Evolutionary conservation across 2,888 invertebrate genomes (phyloP), one percentile per base, ranked within the genome.

Genomic region (Leucoma salicis): DNA sequence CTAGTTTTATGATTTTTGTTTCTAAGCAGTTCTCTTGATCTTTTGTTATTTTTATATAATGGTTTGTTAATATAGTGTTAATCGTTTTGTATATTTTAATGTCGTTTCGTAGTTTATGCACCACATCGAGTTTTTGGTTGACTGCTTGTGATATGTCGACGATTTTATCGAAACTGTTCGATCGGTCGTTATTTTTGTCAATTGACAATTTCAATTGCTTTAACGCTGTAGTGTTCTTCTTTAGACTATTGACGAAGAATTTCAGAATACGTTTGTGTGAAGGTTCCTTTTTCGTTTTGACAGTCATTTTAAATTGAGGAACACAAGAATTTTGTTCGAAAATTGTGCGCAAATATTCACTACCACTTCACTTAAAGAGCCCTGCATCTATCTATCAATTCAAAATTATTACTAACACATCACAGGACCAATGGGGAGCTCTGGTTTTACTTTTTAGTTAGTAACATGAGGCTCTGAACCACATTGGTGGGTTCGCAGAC

Each of bases 41-140:
- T 63, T 66, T 77, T 0, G 85, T 89, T 33, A 82, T 73, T 64
- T 86, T 88, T 29, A 88, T 76, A 11, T 88, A 88, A 53, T 88
- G 86, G 31, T 88, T 87, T 0, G 87, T 86, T n/a, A 89, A 38
- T 10, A 89, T 82, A 0, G 89, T 87, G 42, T 89, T 89, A 1
- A 89, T 82, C 0, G 89, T 87, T 75, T 72, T 78, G 32, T 82
- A 89, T 55, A 88, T 85, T 76, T 86, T 89, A 0, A 89, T 87
- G 35, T 89, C 89, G 65, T 80, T 88, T 43, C 89, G 65, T 35
- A 89, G 57, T 66, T 87, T 88, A 42, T 82, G 72, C 0, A 89
- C 81, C 0, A 83, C 62, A 24, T 88, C 86, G 15, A 89, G 74
- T 74, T 88, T 89, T n/a, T 88, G 83, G 72, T 89, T 80, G 3